Base-by-base conservation (phyloP, 2,797 vertebrate species). In the Peromyscus eremicus region DNA sequence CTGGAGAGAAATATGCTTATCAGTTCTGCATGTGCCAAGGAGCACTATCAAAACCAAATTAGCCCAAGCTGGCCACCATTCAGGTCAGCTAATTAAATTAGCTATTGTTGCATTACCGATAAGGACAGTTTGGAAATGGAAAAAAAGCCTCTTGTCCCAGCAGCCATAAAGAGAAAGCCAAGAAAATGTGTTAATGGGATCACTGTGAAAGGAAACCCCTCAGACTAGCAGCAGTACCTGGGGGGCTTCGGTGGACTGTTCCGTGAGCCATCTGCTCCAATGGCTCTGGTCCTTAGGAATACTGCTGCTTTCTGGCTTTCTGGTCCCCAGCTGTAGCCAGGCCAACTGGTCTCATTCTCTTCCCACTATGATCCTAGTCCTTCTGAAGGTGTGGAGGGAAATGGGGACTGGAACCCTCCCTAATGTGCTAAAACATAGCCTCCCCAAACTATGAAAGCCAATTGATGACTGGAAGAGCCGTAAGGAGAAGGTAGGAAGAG, bases 71-170 rank as follows among this genome's bases (percentile, higher is more conserved):
- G 96, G 97, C 98, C 97, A 97, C 94, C 79, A 77, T 97, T 98
- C 97, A 97, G 97, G 96, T 92, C 96, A 75, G 94, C 97, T 98
- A 98, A 98, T 97, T 98, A 97, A 98, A 98, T 98, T 97, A 98
- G 94, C 98, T 97, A 96, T 97, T 97, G 97, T 97, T 98, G 96
- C 96, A 94, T 97, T 95, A 96, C 98, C 95, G 97, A 98, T 98
- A 98, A 98, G 97, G 97, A 95, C 94, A 96, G 96, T 97, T 97
- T 97, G 97, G 97, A 97, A 95, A 95, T 95, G 94, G 96, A 90
- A 97, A 92, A 83, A 95, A 89, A 87, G 92, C 91, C 77, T 92
- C 76, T 40, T 81, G 60, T 77, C 76, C 76, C 92, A 91, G 95
- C 91, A 97, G 94, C 94, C 76, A 37, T 14, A 77, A 92, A 80